Base-by-base conservation (phyloP, 2,113 vertebrate genomes). In the Odobenus rosmarus region DNA sequence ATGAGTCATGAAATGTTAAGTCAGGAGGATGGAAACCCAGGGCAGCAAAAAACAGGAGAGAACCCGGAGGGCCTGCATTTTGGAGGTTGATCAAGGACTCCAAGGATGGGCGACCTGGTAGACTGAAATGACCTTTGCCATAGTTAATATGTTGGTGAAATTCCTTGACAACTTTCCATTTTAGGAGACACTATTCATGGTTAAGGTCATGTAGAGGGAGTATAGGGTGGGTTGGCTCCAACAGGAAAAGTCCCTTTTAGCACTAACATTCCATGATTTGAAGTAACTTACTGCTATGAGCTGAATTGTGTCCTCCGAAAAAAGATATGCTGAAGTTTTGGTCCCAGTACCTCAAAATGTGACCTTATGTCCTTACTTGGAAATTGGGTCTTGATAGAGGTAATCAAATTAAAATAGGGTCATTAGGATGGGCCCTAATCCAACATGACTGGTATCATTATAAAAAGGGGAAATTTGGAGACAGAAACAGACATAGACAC, bases 331-430 rank as follows among this genome's bases (percentile, higher is more conserved):
- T 87, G 11, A 84, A 49, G 26, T 88, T 59, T 18, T 51, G 53
- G 53, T 6, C 28, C 49, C 2, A 31, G 36, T 6, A 89, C 53
- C 81, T 61, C 91, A 82, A 53, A 87, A 59, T 59, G 26, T 59
- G 46, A 39, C 13, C 64, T 59, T 5, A 51, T 64, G 42, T 53
- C 9, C 72, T 59, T 10, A 67, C 74, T 79, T 90, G 61, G 53
- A 96, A 74, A 93, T 24, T 88, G n/a, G 36, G 11, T 93, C 69
- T 88, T 84, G 77, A 76, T 23, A 42, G 62, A 95, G 33, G 19
- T 86, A 31, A 55, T 74, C n/a, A 24, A 67, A 28, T 87, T 85
- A 31, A 61, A 74, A 71, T 62, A 39, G 64, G 51, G 23, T 33
- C 71, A 72, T 53, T 53, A 46, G 28, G 18, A 3, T 74, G 57